Base-by-base conservation (phyloP, 2,888 invertebrate genomes). In the Cantharis lateralis region DNA sequence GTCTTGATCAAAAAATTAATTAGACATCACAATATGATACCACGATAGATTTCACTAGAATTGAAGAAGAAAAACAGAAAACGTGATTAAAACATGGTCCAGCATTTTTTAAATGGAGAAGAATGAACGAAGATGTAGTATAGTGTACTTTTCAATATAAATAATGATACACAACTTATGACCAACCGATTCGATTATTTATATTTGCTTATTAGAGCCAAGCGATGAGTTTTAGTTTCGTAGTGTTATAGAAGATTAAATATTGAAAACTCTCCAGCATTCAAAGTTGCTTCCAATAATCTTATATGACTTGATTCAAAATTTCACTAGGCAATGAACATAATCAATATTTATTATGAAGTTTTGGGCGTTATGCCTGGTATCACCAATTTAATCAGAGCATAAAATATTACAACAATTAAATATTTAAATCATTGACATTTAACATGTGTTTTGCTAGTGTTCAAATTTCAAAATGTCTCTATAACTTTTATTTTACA, bases 1-100 rank as follows among this genome's bases (percentile, higher is more conserved):
- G 61, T 78, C 32, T 63, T 78, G 24, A 75, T 78, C 15, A 75
- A 75, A 62, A 75, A 75, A 28, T 24, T 78, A 18, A 72, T 75
- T 32, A 72, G 78, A 13, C 68, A 74, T 64, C 76, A 69, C 10
- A 68, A 75, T 28, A 71, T 70, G 62, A 75, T 32, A 61, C 28
- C 64, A 48, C 62, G 70, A 64, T 71, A 24, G 20, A 66, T 66
- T 18, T 7, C 24, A 24, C 24, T 48, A 48, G 1, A 5, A 48
- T n/a, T n/a, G 48, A n/a, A 24, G 0, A 24, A 24, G 9, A 24
- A 1, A 1, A 13, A 48, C n/a, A 48, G n/a, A 48, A 48, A 48
- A n/a, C n/a, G 48, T 48, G 48, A 48, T 48, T 48, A 48, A 48
- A 32, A n/a, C 7, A 48, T 48, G 48, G 48, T 48, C 48, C 48